Conservation (phyloP, 1,140 invertebrate genomes). For the Zaprionus gabonicus region DNA sequence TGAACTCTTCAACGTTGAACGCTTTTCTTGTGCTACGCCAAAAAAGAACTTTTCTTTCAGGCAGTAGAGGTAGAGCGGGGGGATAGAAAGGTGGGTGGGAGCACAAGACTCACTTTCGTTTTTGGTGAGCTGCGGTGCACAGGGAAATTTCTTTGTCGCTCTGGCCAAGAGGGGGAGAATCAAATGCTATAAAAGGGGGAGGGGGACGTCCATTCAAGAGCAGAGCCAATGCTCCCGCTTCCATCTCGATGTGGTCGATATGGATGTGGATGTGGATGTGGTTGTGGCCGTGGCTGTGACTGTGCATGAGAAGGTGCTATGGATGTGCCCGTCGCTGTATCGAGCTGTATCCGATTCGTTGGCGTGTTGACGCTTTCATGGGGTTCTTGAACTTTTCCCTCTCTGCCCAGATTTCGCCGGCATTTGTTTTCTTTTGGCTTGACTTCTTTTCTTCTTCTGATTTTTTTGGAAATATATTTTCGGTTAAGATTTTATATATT, state of each 20-base stretch:
- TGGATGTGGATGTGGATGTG: constrained; percentile 22
- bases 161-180: background rate
- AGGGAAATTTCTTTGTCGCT: constrained; percentile 36
- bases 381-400: constrained; percentile 73
- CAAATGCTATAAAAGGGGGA: background rate
- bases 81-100: background rate
- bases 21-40: constrained; percentile 52
- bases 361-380: constrained; percentile 64
- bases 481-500: constrained; percentile 45
- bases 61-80: background rate
- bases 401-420: constrained; percentile 38
- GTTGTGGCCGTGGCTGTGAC: background rate
- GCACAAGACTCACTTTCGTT: constrained; percentile 61
- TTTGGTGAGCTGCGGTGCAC: constrained; percentile 38
- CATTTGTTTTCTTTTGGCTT: constrained; percentile 51
- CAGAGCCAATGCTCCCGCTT: constrained; percentile 50
- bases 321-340: constrained; percentile 34
- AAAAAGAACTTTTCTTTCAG: constrained; percentile 45
- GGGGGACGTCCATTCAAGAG: constrained; percentile 45
- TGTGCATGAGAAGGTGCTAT: no score
- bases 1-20: constrained; percentile 24
- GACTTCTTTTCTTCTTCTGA: background rate
- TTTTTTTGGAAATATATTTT: constrained; percentile 34
- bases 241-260: constrained; percentile 5
- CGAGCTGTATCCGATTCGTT: constrained; percentile 27